Percentiles rank a stretch among this genome's conserved stretches.
Conservation (phyloP, 2,888 invertebrate species). For the Zygothrica quintamaculata region DNA sequence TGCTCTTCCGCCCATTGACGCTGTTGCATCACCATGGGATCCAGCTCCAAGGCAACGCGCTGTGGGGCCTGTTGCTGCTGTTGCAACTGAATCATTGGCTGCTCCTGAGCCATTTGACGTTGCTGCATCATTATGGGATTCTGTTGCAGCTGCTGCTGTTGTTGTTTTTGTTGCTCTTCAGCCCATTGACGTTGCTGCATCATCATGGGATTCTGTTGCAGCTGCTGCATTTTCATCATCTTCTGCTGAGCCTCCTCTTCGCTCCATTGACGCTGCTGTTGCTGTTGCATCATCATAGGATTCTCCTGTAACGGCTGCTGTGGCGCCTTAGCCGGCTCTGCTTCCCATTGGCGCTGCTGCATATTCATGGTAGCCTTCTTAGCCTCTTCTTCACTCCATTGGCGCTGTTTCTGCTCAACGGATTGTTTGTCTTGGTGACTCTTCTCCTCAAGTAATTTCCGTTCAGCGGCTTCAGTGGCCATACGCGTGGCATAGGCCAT, state of each 20-base stretch:
- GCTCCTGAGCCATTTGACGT: slow-evolving; percentile 1
- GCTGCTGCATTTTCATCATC: slow-evolving; percentile 8
- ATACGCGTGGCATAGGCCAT: slow-evolving; percentile 79
- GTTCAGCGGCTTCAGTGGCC: slow-evolving; percentile 54
- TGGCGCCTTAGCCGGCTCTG: background rate
- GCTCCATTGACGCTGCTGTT: background rate
- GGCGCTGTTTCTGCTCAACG: slow-evolving; percentile 6
- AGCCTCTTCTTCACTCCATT: slow-evolving; percentile 2
- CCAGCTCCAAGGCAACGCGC: slow-evolving; percentile 13
- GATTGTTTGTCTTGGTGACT: too few relatives aligned
- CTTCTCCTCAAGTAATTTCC: too few relatives aligned
- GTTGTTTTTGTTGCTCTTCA: slow-evolving; percentile 4
- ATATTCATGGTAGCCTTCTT: background rate
- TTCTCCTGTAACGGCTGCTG: background rate
- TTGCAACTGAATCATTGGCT: background rate
- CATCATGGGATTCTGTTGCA: slow-evolving; percentile 20
- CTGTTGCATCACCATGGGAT: slow-evolving; percentile 24
- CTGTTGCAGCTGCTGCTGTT: slow-evolving; percentile 4
- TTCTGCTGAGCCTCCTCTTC: slow-evolving; percentile 1
- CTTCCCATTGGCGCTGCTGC: background rate
- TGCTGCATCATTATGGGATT: slow-evolving; percentile 5
- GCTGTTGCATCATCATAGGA: background rate
- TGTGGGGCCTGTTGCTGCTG: slow-evolving; percentile 7
- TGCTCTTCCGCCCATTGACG: slow-evolving; percentile 35
- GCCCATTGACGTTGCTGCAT: slow-evolving; percentile 21